These are phyloP conservation scores for Acanthurus leucopareius DNA, from an alignment of 2,797 vertebrate species.

Conservation along the genomic window DNA sequence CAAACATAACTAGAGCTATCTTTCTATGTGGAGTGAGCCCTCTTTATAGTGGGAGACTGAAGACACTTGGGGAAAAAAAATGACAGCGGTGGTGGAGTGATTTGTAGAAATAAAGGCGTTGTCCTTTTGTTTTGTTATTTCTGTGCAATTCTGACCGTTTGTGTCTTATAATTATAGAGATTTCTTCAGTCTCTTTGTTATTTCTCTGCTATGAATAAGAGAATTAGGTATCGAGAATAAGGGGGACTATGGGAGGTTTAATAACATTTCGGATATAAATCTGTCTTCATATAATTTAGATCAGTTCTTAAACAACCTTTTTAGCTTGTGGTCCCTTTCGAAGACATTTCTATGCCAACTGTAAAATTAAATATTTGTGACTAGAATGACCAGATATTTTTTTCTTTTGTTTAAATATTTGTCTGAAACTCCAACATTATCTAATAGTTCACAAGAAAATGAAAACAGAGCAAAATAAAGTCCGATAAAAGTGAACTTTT, in stretches of 20 bases:
- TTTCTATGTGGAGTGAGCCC: slow-evolving; percentile 53
- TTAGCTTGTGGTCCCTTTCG: background rate
- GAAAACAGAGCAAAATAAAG: background rate
- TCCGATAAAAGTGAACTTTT: background rate
- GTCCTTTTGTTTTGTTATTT: background rate
- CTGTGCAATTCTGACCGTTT: background rate
- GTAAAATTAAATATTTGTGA: no score
- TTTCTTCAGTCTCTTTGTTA: no score
- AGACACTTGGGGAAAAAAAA: background rate
- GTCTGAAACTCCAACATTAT: background rate
- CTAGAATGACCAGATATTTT: background rate
- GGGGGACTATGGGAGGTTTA: background rate
- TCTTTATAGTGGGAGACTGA: slow-evolving; percentile 4
- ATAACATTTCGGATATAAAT: background rate
- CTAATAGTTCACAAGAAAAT: background rate
- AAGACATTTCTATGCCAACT: background rate
- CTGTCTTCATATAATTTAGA: no score
- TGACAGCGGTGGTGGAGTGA: no score
- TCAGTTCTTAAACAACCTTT: background rate
- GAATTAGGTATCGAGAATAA: background rate
- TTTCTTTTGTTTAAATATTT: background rate
- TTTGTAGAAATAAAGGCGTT: background rate
- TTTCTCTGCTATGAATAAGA: no score
- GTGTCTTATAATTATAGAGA: no score
- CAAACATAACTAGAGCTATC: slow-evolving; percentile 74